Evolutionary conservation across 2,888 invertebrate species (phyloP), one percentile per base, ranked within the genome.

Genomic region (Cheilosia impressa): DNA sequence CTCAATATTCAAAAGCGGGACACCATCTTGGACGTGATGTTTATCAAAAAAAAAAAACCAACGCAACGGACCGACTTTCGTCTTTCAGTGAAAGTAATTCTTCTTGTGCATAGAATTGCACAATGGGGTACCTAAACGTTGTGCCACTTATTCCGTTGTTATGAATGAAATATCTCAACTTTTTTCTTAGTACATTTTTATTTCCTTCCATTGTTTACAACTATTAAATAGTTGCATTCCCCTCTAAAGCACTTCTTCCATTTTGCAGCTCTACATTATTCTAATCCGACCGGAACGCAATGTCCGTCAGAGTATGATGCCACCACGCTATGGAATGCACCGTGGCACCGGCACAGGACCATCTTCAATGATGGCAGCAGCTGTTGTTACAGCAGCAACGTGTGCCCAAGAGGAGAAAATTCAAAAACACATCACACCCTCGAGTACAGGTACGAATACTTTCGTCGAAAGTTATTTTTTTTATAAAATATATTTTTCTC

Each of bases 211-310:
- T 45, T n/a, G 15, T 15, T 45, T 3, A 45, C 45, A n/a, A 7
- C 45, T 45, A 2, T n/a, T n/a, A 5, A 2, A n/a, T 43, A n/a
- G n/a, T n/a, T n/a, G n/a, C n/a, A n/a, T 62, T 22, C 31, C 17
- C 17, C 17, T 52, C 43, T 45, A 57, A 62, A 31, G 7, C 24
- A 4, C n/a, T 43, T 22, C n/a, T 41, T 53, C 34, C 24, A 9
- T 24, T 62, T 71, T 80, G 10, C 88, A 97, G 97, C 92, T 97
- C 53, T 97, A 97, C 92, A 98, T 98, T 90, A 98, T 98, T 89
- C 93, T 98, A 87, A 94, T 98, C 81, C 95, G 97, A 87, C 98
- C 98, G 10, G 98, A 98, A 93, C 93, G 97, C 45, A 98, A 98
- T 92, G 95, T 98, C 13, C 94, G 98, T 0, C 97, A 97, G 90